phyloP scores from a whole-genome alignment of 2,113 vertebrate species.

The Hypanus sabinus region DNA sequence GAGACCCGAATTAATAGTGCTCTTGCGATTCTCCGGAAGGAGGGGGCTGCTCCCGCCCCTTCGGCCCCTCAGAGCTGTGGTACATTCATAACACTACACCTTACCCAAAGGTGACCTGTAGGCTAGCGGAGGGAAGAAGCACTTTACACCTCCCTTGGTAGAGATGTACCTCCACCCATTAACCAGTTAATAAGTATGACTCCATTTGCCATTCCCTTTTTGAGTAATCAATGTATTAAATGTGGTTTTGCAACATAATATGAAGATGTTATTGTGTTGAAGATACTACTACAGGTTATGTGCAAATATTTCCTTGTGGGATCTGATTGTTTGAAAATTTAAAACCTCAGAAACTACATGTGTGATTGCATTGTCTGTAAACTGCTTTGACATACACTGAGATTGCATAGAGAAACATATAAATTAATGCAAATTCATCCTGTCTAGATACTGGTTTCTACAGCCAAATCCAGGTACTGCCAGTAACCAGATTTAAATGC shows the following conservation, averaged over 20 bases:
- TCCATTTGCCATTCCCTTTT: not conserved
- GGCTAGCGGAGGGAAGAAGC: too few species aligned
- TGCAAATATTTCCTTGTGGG: not conserved
- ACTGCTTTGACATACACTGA: too few species aligned
- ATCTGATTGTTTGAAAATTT: not conserved
- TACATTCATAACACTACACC: too few species aligned
- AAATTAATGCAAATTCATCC: not conserved
- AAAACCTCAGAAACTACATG: not conserved
- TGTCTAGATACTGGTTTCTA: not conserved
- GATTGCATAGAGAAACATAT: too few species aligned
- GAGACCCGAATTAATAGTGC: too few species aligned
- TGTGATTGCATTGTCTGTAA: not conserved
- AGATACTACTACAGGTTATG: not conserved
- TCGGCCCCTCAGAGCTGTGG: too few species aligned
- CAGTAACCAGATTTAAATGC: not conserved
- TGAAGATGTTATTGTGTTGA: too few species aligned
- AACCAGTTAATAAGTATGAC: not conserved
- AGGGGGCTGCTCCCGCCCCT: too few species aligned
- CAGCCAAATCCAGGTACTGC: not conserved
- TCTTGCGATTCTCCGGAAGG: too few species aligned
- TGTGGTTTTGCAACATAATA: not conserved
- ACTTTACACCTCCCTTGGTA: too few species aligned
- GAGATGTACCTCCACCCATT: too few species aligned
- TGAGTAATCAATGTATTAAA: not conserved
- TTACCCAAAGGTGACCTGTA: too few species aligned